Percentiles rank a stretch among this genome's conserved stretches.
Evolutionary conservation across 2,113 vertebrate species (phyloP).

Genomic region (Neodontobutis hainanensis): DNA sequence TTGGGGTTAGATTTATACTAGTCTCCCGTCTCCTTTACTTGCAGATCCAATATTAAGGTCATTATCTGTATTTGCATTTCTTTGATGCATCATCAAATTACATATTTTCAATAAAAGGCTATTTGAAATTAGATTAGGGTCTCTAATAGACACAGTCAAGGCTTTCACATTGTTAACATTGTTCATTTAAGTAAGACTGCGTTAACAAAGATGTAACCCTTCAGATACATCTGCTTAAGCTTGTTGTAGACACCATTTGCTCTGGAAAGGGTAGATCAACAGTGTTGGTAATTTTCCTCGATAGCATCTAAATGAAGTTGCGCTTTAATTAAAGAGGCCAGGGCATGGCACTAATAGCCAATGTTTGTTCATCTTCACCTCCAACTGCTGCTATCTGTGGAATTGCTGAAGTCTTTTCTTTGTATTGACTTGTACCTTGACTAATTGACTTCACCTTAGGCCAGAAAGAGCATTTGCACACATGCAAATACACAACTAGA

Average conservation of each 20-base stretch:
- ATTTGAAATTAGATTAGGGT: too few species aligned
- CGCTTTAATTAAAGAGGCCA: constrained; percentile 52
- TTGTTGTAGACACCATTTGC: neutral
- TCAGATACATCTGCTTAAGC: neutral
- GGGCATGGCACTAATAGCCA: constrained; percentile 26
- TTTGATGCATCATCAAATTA: too few species aligned
- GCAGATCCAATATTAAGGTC: too few species aligned
- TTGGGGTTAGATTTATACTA: too few species aligned
- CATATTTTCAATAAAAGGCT: too few species aligned
- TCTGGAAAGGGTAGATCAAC: constrained; percentile 11
- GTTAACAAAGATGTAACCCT: too few species aligned
- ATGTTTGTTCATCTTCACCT: constrained; percentile 44
- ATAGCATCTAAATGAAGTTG: constrained; percentile 59
- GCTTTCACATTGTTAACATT: too few species aligned
- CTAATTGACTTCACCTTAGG: constrained; percentile 22
- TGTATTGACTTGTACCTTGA: constrained; percentile 33
- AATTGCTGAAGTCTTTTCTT: constrained; percentile 30
- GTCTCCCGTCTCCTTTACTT: too few species aligned
- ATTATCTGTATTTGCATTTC: too few species aligned
- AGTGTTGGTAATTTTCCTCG: constrained; percentile 32
- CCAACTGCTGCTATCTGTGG: constrained; percentile 28
- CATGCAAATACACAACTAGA: constrained; percentile 8
- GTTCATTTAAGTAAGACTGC: too few species aligned
- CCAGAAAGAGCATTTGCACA: neutral
- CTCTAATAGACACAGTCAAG: too few species aligned